Evolutionary conservation across 2,888 invertebrate species (phyloP).

Genomic region (Zeuzera pyrina): DNA sequence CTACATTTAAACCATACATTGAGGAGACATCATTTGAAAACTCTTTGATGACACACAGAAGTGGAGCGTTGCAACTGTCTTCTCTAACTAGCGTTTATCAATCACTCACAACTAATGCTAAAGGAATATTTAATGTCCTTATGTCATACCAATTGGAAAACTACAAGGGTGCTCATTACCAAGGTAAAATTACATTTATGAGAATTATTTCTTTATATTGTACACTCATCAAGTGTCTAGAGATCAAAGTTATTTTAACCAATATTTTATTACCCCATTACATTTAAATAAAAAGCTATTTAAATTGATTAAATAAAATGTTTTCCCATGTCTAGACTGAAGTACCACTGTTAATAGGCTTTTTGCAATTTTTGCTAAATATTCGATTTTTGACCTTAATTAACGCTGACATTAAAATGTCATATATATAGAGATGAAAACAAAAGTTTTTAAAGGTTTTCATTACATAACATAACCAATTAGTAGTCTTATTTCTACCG

Average conservation of each 20-base stretch:
- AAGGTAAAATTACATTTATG: no score
- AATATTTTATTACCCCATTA: not conserved
- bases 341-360: no score
- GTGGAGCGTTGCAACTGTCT: slow-evolving; percentile 84
- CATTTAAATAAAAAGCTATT: not conserved
- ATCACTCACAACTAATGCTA: slow-evolving; percentile 91
- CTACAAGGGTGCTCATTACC: slow-evolving; percentile 79
- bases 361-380: no score
- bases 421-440: no score
- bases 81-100: slow-evolving; percentile 92
- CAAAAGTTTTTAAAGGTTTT: no score
- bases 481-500: no score
- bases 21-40: slow-evolving; percentile 91
- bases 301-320: no score
- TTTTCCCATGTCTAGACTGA: not conserved
- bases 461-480: no score
- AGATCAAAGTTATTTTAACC: no score
- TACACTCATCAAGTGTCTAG: no score
- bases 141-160: slow-evolving; percentile 87
- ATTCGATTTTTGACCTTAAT: no score
- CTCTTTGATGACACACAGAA: slow-evolving; percentile 85
- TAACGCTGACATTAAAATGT: no score
- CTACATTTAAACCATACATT: slow-evolving; percentile 86
- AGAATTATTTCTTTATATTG: slow-evolving; percentile 2
- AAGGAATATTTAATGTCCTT: slow-evolving; percentile 86